phyloP scores from a whole-genome alignment of 2,888 invertebrate species.

The Suillia variegata region DNA sequence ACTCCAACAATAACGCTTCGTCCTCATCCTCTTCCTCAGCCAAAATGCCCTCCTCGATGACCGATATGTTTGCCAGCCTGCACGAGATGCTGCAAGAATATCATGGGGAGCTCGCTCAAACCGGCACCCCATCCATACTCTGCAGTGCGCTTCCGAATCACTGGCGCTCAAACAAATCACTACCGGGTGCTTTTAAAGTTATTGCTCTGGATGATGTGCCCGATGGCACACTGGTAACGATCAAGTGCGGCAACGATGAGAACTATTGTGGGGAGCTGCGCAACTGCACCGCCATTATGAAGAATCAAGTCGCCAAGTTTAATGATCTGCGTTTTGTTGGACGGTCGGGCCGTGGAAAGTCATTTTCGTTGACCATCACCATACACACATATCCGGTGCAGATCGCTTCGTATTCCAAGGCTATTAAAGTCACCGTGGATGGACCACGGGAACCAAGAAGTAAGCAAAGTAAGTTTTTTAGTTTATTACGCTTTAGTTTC shows the following conservation, averaged over 20 bases:
- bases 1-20: too few relatives aligned
- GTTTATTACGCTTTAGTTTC: too few relatives aligned
- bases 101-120: conserved; percentile 91
- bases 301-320: conserved; percentile 98
- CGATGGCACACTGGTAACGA: conserved; percentile 92
- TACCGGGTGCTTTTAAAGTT: conserved; percentile 96
- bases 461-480: conserved; percentile 86
- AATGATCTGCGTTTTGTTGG: conserved; percentile 98
- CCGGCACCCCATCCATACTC: conserved; percentile 93
- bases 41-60: conserved; percentile 68
- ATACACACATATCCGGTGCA: conserved; percentile 76
- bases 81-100: conserved; percentile 84
- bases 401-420: conserved; percentile 92
- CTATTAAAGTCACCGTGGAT: conserved; percentile 99
- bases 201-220: conserved; percentile 90
- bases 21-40: too few relatives aligned
- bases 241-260: conserved; percentile 97
- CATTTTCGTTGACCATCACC: conserved; percentile 93
- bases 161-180: conserved; percentile 97
- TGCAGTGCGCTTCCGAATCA: conserved; percentile 94
- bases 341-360: conserved; percentile 94
- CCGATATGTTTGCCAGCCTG: conserved; percentile 76
- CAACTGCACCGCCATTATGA: conserved; percentile 93
- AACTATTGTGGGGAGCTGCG: conserved; percentile 94
- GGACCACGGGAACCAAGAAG: conserved; percentile 97